These are phyloP conservation scores for Cryptomyrus ogoouensis DNA, from an alignment of 2,113 vertebrate species.

Conservation along the genomic window DNA sequence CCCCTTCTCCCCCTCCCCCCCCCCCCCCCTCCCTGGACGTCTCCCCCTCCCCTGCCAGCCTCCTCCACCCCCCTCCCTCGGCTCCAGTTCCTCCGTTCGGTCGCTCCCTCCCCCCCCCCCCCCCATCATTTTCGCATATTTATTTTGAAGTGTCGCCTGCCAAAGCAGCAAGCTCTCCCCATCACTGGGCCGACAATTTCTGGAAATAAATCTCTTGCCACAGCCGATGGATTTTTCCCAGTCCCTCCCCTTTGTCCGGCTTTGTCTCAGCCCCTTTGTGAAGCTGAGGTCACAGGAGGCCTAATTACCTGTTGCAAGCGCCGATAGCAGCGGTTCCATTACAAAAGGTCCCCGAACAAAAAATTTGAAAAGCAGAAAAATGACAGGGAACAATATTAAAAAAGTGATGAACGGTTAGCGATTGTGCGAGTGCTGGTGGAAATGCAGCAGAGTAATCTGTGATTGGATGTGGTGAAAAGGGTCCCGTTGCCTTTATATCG, in stretches of 20 bases:
- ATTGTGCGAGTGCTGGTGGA: not conserved
- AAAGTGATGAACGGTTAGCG: not conserved
- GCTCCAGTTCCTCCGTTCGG: no score
- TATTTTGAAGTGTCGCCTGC: constrained; percentile 47
- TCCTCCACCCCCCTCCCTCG: constrained; percentile 12
- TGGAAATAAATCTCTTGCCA: constrained; percentile 29
- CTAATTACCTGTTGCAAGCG: not conserved
- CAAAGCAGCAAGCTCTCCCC: constrained; percentile 45
- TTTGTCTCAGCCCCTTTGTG: not conserved
- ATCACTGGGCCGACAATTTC: constrained; percentile 49
- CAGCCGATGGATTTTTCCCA: not conserved
- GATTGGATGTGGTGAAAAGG: constrained; percentile 29
- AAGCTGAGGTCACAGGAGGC: not conserved
- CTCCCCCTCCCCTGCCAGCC: no score
- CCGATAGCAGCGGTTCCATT: not conserved
- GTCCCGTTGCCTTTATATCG: constrained; percentile 23
- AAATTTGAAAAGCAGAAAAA: not conserved
- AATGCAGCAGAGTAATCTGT: constrained; percentile 3
- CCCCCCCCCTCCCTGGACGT: no score
- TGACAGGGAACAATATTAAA: not conserved
- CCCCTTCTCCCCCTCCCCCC: no score
- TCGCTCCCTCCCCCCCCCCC: constrained; percentile 15
- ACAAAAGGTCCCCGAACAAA: not conserved
- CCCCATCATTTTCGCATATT: constrained; percentile 41
- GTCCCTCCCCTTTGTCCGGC: not conserved